Conservation (phyloP, 2,888 invertebrate genomes). For the Idaea straminata region DNA sequence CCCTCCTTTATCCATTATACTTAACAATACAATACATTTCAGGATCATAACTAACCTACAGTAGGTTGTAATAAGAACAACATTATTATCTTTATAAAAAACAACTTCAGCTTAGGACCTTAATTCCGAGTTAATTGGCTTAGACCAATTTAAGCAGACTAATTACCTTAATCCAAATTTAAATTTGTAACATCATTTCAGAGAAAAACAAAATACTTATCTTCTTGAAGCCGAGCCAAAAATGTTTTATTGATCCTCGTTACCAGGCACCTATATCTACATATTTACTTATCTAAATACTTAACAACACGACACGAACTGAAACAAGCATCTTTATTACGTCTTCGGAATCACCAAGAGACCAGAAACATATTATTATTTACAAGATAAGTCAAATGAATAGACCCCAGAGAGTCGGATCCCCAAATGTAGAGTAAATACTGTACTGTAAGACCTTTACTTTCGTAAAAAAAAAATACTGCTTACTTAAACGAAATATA, state of each 20-base stretch:
- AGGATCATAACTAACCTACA: no score
- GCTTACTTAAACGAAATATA: not conserved
- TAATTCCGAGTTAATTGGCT: no score
- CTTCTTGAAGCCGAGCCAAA: no score
- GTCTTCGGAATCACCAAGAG: not conserved
- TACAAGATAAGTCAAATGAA: constrained; percentile 1
- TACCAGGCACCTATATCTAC: not conserved
- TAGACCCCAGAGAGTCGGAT: not conserved
- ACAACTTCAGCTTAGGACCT: no score
- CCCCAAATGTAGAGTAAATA: not conserved
- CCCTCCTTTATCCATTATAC: no score
- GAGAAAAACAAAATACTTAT: no score
- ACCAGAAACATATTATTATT: not conserved
- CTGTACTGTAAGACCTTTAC: not conserved
- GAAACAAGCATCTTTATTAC: not conserved
- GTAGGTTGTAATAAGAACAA: no score
- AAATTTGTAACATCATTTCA: no score
- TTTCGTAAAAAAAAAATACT: not conserved
- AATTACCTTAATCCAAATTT: no score
- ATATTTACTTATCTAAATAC: not conserved
- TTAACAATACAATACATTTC: no score
- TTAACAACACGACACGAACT: not conserved
- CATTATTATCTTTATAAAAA: no score
- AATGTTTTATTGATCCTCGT: not conserved
- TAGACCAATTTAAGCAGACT: no score